phyloP scores from a whole-genome alignment of 2,113 vertebrate species.

The Oxyruncus cristatus region DNA sequence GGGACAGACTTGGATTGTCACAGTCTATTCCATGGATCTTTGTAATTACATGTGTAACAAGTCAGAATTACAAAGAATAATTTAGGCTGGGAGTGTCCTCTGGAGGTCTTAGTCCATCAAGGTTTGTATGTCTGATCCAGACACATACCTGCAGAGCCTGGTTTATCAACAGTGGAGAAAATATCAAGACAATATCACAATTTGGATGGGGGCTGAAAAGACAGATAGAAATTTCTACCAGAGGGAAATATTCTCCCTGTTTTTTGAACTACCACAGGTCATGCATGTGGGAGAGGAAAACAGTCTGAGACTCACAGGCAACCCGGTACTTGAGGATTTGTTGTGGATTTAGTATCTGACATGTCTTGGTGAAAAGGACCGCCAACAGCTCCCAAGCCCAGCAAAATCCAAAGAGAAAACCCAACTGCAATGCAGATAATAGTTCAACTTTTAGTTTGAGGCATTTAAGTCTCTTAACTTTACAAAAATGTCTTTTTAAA shows the following conservation, averaged over 20 bases:
- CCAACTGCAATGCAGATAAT: background rate
- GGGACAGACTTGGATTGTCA: background rate
- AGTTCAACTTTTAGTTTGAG: background rate
- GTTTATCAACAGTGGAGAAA: background rate
- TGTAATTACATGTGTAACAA: accelerated
- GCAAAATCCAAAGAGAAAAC: background rate
- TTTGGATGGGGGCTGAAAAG: background rate
- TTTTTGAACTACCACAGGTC: background rate
- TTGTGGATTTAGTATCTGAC: background rate
- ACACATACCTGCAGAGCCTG: background rate
- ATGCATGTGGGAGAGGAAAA: background rate
- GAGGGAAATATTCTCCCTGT: conserved; percentile 9
- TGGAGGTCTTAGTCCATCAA: background rate
- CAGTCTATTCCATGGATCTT: background rate
- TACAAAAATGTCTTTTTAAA: background rate
- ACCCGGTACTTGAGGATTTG: background rate
- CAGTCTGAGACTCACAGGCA: background rate
- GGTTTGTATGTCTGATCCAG: background rate
- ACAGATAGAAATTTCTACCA: background rate
- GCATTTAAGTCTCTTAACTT: background rate
- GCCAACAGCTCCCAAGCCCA: background rate
- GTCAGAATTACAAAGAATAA: background rate
- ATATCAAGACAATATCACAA: background rate
- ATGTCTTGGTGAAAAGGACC: background rate
- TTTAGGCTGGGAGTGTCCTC: background rate